phyloP scores from a whole-genome alignment of 2,888 invertebrate species.

The Lamellibrachia satsuma region DNA sequence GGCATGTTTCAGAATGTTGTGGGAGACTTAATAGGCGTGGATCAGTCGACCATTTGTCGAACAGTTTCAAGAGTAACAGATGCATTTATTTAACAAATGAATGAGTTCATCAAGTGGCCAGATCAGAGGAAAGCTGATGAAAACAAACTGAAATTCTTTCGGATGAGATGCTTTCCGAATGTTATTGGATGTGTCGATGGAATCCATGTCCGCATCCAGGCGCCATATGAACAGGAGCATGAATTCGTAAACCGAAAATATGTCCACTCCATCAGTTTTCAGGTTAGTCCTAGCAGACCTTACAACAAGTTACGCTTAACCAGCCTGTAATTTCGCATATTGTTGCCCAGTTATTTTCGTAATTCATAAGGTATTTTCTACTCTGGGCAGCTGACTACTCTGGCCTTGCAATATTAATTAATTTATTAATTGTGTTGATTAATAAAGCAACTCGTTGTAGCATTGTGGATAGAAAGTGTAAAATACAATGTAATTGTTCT shows the following conservation, averaged over 20 bases:
- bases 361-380: no score
- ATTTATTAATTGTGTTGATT: no score
- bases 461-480: no score
- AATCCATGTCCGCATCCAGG: conserved; percentile 25
- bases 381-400: no score
- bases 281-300: no score
- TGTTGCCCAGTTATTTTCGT: no score
- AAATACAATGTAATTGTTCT: no score
- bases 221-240: conserved; percentile 21
- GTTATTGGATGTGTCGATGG: conserved; percentile 33
- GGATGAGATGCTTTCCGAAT: conserved; percentile 29
- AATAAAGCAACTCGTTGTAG: no score
- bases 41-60: conserved; percentile 30
- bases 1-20: conserved; percentile 29
- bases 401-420: no score
- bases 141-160: conserved; percentile 24
- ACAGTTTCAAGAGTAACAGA: conserved; percentile 24
- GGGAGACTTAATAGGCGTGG: conserved; percentile 28
- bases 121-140: neutral
- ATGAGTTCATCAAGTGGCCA: conserved; percentile 25
- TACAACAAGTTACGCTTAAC: no score
- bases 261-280: neutral
- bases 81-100: conserved; percentile 13
- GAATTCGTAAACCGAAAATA: neutral
- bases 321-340: no score